Base-by-base conservation (phyloP, 2,113 vertebrate species). In the Callospermophilus lateralis region DNA sequence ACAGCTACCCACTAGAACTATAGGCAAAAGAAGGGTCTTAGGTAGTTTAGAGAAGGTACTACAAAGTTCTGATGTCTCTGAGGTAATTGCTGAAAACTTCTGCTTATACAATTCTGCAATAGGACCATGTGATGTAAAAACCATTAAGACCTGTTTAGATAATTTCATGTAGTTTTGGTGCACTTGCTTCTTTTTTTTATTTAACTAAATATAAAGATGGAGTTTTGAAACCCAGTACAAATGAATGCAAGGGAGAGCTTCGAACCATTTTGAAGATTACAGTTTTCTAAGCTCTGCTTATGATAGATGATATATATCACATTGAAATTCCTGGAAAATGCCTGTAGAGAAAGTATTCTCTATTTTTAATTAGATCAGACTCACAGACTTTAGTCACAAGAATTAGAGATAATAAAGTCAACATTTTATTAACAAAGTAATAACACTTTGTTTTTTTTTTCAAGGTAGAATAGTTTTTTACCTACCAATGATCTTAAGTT, bases 371-470 rank as follows among this genome's bases (percentile, higher is more conserved):
- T 55, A 8, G 68, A 80, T 58, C 6, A 78, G 37, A 81, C 68
- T 3, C 0, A 4, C 22, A 78, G 9, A 1, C 17, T 88, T 95
- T 34, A 77, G 17, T 65, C 74, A 68, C 48, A 12, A 68, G 13
- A 94, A 39, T 34, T 34, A 32, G 13, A 80, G 30, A 42, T 84
- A 1, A 90, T 53, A 77, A 90, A 84, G 7, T 91, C 45, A 30
- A 42, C 3, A 3, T 13, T 77, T 89, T 55, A 3, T 86, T 84
- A 51, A 89, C 70, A 90, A 76, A 37, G 95, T 87, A 76, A 68
- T 80, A 32, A 58, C 48, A 76, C 17, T 91, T 91, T 32, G 30
- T 91, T 32, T n/a, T 61, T 70, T 19, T 68, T 2, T 53, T 15
- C 6, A 94, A 92, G 6, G 7, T 26, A 89, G 8, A 51, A 24